Base-by-base conservation (phyloP, 1,140 invertebrate genomes). In the Drosophila rhopaloa region DNA sequence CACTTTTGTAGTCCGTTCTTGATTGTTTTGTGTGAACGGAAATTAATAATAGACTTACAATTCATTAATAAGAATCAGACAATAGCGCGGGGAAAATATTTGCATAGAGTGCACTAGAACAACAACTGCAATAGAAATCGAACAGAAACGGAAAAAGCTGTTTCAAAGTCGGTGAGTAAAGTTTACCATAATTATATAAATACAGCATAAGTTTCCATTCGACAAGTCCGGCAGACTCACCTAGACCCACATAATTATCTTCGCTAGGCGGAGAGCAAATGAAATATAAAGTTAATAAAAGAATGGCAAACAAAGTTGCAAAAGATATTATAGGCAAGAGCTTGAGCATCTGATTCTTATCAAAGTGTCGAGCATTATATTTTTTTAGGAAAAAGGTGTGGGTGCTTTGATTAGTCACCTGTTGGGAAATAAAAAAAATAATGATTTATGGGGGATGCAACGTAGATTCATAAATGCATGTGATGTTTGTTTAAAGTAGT, bases 241-340 rank as follows among this genome's bases (percentile, higher is more conserved):
- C 76, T 82, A 82, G 83, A 88, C 79, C 76, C 66, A 79, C 47
- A 57, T 83, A 65, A 72, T 88, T 82, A 88, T 88, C 82, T 86
- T 79, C 6, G 61, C 75, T 84, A 63, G 46, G 57, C 57, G 47
- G 35, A 58, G 63, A 78, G 48, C 58, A 46, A 37, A 67, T 38
- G 32, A 43, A 63, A 56, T 46, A 63, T 38, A 40, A 72, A 40
- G 46, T 62, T 54, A 67, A 62, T 72, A 70, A 71, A 50, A 67
- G 27, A 71, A 79, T 56, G 53, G 57, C 65, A 88, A 82, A 88
- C 60, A 79, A 62, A 58, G 44, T 57, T 40, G 16, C 40, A 44
- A 27, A 40, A 57, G 59, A 51, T 55, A 19, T 53, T 47, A 27
- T 51, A 37, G 37, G 48, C 41, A 35, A 62, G 54, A 32, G 72